A percentile compares a stretch with the other conserved stretches of the same genome.
These are phyloP conservation scores for Naso thynnoides DNA, from an alignment of 2,797 vertebrate genomes.

Conservation along the genomic window DNA sequence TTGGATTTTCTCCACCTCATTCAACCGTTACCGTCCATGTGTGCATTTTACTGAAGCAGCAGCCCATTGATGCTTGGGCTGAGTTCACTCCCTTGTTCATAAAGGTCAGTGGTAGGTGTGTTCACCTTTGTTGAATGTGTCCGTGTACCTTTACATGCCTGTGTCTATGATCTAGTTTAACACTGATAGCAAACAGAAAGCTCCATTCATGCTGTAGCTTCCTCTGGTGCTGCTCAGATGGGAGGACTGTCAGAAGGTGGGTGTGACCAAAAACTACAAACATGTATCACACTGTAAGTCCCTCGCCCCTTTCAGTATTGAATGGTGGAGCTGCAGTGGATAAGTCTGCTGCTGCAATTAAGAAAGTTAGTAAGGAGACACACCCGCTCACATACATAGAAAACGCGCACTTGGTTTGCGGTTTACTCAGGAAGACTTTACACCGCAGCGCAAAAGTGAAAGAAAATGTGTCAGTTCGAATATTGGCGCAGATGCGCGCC, in stretches of 20 bases:
- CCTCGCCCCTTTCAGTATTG: conserved; percentile 53
- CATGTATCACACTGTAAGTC: conserved; percentile 55
- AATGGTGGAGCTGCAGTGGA: conserved; percentile 64
- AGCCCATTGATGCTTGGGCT: not conserved
- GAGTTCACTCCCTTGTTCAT: conserved; percentile 7
- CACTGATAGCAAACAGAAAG: conserved; percentile 20
- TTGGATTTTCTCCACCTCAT: not conserved
- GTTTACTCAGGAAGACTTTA: conserved; percentile 12
- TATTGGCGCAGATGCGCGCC: conserved; percentile 34
- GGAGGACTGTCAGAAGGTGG: conserved; percentile 60
- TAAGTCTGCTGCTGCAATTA: conserved; percentile 14
- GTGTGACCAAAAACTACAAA: conserved; percentile 69
- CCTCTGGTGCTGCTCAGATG: conserved; percentile 29
- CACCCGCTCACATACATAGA: not conserved
- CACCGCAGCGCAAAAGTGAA: conserved; percentile 45
- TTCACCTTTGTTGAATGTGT: not conserved
- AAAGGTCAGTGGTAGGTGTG: not conserved
- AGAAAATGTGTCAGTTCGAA: conserved; percentile 42
- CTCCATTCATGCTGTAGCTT: conserved; percentile 63
- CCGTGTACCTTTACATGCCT: not conserved
- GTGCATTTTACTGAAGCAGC: not conserved
- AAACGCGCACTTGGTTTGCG: conserved; percentile 4
- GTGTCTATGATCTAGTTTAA: conserved; percentile 4
- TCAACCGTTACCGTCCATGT: not conserved
- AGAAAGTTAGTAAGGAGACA: conserved; percentile 19